Percentiles rank a stretch among this genome's conserved stretches.
These are phyloP conservation scores for Zhuqinia jingwanae DNA, from an alignment of 2,888 invertebrate species.

Conservation along the genomic window DNA sequence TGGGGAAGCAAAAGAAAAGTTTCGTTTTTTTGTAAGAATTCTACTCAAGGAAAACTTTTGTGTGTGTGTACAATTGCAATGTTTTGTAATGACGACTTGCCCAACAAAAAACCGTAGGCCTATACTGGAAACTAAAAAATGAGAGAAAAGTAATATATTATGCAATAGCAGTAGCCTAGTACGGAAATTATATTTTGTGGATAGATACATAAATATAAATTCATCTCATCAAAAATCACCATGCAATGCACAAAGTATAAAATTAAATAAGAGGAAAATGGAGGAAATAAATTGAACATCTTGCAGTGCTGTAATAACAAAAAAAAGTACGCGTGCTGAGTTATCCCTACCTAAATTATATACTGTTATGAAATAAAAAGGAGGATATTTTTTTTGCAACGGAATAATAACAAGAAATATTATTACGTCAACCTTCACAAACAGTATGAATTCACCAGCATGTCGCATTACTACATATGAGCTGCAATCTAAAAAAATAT, in stretches of 20 bases:
- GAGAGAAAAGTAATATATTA: background rate
- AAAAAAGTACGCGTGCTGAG: background rate
- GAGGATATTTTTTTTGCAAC: background rate
- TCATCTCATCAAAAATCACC: too few relatives aligned
- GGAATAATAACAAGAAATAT: background rate
- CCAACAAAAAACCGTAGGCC: background rate
- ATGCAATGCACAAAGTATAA: background rate
- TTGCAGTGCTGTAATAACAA: background rate
- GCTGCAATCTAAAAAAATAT: background rate
- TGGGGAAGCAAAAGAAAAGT: background rate
- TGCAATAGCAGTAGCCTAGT: background rate
- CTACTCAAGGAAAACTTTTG: conserved; percentile 39
- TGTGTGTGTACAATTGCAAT: background rate
- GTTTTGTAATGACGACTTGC: conserved; percentile 12
- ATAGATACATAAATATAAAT: background rate
- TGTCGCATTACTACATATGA: background rate
- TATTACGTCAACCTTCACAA: background rate
- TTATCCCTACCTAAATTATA: background rate
- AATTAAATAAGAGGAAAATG: background rate
- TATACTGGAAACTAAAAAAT: background rate
- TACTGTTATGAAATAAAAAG: background rate
- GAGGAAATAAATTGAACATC: background rate
- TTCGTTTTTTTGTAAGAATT: background rate
- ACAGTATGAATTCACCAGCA: background rate
- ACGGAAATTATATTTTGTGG: background rate